These are phyloP conservation scores for Anabacerthia variegaticeps DNA, from an alignment of 2,797 vertebrate species.

Conservation along the genomic window DNA sequence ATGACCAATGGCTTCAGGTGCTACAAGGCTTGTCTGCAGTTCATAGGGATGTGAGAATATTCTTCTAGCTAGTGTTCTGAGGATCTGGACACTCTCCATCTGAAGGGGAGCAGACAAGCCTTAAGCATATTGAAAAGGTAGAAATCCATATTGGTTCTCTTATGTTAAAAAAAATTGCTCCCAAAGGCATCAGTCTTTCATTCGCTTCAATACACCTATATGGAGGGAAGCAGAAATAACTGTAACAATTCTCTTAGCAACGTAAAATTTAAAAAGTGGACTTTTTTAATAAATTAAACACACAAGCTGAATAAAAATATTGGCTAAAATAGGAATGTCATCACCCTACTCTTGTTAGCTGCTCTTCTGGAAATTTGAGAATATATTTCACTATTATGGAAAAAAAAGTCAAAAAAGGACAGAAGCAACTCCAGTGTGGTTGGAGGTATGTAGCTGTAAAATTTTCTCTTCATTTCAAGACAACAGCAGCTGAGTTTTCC, in stretches of 20 bases:
- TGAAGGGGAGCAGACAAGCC: neutral
- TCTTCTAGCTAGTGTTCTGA: neutral
- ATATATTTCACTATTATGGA: neutral
- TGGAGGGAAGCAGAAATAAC: neutral
- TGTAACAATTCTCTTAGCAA: neutral
- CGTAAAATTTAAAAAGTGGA: neutral
- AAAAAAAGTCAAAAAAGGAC: neutral
- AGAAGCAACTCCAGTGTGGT: neutral
- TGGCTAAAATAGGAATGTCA: neutral
- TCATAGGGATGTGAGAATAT: neutral
- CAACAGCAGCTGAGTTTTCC: neutral
- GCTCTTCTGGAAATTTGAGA: neutral
- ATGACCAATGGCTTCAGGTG: neutral
- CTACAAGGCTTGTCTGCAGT: neutral
- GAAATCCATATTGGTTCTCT: neutral
- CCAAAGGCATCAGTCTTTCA: neutral
- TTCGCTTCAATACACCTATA: neutral
- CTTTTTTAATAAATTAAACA: neutral
- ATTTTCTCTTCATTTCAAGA: neutral
- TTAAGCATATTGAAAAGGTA: neutral
- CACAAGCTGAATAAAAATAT: neutral
- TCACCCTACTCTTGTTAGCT: neutral
- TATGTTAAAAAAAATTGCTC: neutral
- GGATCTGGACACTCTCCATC: neutral
- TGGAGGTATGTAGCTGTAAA: neutral